Evolutionary conservation across 2,888 invertebrate species (phyloP).

Genomic region (Mylabris sibirica): DNA sequence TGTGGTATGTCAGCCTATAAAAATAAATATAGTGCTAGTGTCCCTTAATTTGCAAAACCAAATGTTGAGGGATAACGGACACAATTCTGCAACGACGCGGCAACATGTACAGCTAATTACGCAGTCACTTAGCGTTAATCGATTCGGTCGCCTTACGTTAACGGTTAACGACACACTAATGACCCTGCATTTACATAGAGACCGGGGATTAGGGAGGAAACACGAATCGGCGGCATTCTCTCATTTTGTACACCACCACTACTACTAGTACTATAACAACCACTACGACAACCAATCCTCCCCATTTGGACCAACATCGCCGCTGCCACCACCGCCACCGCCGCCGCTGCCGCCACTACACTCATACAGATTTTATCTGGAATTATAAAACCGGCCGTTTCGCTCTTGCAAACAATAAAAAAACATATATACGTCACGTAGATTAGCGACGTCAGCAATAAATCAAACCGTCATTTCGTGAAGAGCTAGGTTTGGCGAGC

Average conservation of each 20-base stretch:
- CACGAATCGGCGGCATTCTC: slow-evolving; percentile 22
- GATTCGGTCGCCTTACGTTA: slow-evolving; percentile 64
- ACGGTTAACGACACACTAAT: slow-evolving; percentile 64
- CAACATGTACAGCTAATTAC: slow-evolving; percentile 63
- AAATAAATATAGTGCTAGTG: slow-evolving; percentile 47
- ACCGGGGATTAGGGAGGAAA: slow-evolving; percentile 44
- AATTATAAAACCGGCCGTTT: slow-evolving; percentile 61
- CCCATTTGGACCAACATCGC: slow-evolving; percentile 18
- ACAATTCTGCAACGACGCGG: slow-evolving; percentile 38
- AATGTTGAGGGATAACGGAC: slow-evolving; percentile 32
- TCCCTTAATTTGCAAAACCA: slow-evolving; percentile 53
- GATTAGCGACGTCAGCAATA: slow-evolving; percentile 63
- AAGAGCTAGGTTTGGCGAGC: slow-evolving; percentile 46
- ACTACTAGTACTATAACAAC: slow-evolving; percentile 27
- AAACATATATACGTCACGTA: slow-evolving; percentile 62
- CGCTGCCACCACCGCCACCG: slow-evolving; percentile 47
- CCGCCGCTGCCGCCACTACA: slow-evolving; percentile 47
- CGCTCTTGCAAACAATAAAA: slow-evolving; percentile 61
- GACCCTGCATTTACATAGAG: slow-evolving; percentile 62
- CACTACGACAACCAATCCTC: slow-evolving; percentile 33
- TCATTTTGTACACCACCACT: slow-evolving; percentile 4
- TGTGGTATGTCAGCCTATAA: slow-evolving; percentile 32
- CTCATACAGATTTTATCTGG: slow-evolving; percentile 61
- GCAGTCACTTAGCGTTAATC: slow-evolving; percentile 65
- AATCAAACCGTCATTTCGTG: slow-evolving; percentile 62